These are phyloP conservation scores for Fulica atra DNA, from an alignment of 2,113 vertebrate genomes.

Conservation along the genomic window DNA sequence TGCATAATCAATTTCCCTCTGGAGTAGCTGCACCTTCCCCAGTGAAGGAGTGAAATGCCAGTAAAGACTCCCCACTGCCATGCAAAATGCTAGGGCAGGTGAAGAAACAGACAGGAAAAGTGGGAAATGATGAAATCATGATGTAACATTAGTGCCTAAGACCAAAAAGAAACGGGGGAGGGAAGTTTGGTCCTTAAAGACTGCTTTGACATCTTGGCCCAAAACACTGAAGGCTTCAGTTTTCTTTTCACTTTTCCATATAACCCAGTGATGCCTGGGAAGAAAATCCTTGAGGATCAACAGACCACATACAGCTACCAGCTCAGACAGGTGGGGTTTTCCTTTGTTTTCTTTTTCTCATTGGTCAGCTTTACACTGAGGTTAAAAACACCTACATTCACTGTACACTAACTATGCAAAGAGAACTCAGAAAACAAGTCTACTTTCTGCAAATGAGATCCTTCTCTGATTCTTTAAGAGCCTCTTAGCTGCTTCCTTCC, in stretches of 20 bases:
- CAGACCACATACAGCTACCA: no score
- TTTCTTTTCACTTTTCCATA: no score
- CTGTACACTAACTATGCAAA: not conserved
- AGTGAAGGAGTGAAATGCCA: fast-evolving
- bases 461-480: not conserved
- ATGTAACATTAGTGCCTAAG: not conserved
- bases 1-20: not conserved
- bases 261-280: fast-evolving
- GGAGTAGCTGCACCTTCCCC: not conserved
- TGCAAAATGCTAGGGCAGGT: not conserved
- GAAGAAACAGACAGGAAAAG: not conserved
- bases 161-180: not conserved
- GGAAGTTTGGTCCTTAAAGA: not conserved
- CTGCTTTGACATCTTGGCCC: not conserved
- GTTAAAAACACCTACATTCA: not conserved
- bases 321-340: no score
- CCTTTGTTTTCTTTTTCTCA: not conserved
- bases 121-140: not conserved
- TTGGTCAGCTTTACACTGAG: not conserved
- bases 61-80: not conserved
- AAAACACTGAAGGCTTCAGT: not conserved
- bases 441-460: not conserved
- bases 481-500: not conserved
- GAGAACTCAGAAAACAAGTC: not conserved
- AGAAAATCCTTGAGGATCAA: no score